These are phyloP conservation scores for Donacobius atricapilla DNA, from an alignment of 2,113 vertebrate genomes.

Conservation along the genomic window DNA sequence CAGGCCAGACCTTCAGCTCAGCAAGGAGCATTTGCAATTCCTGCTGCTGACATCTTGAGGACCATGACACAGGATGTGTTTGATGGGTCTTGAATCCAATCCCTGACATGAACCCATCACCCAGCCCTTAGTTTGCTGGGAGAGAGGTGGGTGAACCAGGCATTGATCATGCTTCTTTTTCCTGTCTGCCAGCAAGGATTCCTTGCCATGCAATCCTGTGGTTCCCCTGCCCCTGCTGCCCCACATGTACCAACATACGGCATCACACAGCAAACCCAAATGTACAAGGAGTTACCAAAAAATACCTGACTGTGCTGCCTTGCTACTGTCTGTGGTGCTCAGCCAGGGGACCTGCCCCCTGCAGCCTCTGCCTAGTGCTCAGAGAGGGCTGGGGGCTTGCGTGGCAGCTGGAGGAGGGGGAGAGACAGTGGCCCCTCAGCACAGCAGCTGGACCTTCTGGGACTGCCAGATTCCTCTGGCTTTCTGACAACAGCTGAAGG, in stretches of 20 bases:
- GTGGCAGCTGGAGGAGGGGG: background rate
- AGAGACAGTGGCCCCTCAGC: background rate
- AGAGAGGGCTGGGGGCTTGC: background rate
- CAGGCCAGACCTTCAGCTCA: background rate
- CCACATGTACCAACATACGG: accelerated
- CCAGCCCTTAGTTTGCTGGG: too few species aligned
- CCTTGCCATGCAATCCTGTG: accelerated
- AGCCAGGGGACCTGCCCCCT: background rate
- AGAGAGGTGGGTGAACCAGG: background rate
- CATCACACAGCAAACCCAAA: background rate
- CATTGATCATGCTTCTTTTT: background rate
- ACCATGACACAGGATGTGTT: accelerated
- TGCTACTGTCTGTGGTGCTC: background rate
- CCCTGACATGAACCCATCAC: accelerated
- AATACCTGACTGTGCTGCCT: accelerated
- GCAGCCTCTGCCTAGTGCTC: background rate
- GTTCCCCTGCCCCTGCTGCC: background rate
- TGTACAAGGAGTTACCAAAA: accelerated
- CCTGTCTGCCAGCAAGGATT: accelerated
- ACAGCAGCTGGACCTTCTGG: background rate
- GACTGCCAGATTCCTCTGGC: slow-evolving; percentile 15
- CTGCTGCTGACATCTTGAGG: accelerated
- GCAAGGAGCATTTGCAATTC: background rate
- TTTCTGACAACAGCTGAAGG: background rate
- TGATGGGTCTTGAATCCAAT: background rate